Evolutionary conservation across 2,888 invertebrate species (phyloP), one percentile per base, ranked within the genome.

Genomic region (Pegoplata infirma): DNA sequence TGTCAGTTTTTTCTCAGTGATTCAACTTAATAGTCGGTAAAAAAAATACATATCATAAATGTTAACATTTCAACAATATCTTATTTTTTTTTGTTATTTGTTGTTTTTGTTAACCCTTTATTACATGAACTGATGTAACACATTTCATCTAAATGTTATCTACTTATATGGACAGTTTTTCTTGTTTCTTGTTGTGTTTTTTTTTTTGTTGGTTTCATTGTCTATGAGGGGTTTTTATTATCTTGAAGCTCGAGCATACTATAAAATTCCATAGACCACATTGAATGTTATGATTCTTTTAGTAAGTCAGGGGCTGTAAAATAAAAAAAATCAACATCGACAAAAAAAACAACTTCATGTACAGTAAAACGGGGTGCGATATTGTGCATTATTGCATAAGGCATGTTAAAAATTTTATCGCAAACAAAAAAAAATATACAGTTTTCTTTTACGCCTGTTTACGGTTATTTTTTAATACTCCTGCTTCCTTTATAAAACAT

Each of bases 391-490:
- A 59, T 59, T 55, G 66, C 59, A 66, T n/a, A n/a, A 56, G 25
- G 55, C 44, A 63, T 49, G 28, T 51, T 59, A 49, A 51, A 53
- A 46, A 69, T 36, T n/a, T 67, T 68, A 73, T 73, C 73, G 68
- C 47, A 58, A 63, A 55, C 32, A 17, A 63, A 55, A 47, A n/a
- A n/a, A n/a, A n/a, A n/a, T n/a, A n/a, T n/a, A 56, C 40, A 67
- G 55, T 72, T 63, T 63, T 25, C 32, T 64, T n/a, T 58, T 68
- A 73, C 21, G 73, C 58, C 77, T 71, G 55, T 75, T 74, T 61
- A 77, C 55, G 49, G 61, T 25, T 47, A 44, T 69, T 77, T n/a
- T n/a, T n/a, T n/a, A 25, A 58, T 53, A 17, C 19, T 64, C 14
- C 28, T 64, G 21, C 46, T 49, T 14, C 58, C 63, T 47, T 64